These are phyloP conservation scores for Trissolcus brochymenae DNA, from an alignment of 2,888 invertebrate species.

Conservation along the genomic window DNA sequence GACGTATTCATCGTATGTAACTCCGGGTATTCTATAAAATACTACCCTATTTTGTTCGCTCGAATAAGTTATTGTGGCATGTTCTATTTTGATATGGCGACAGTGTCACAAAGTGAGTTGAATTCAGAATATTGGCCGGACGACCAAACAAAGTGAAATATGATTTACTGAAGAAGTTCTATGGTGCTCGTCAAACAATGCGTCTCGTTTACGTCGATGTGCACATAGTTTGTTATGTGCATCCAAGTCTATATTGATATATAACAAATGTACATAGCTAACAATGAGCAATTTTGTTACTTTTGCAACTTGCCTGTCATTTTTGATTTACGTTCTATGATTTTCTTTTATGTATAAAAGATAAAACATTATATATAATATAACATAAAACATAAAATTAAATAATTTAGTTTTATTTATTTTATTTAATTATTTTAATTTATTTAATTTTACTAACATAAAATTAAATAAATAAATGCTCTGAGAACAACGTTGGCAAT, in stretches of 20 bases:
- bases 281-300: background rate
- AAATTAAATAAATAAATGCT: no score
- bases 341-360: no score
- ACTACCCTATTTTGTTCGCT: constrained; percentile 73
- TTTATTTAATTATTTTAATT: no score
- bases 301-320: no score
- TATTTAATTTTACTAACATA: no score
- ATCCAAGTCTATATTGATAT: background rate
- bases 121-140: constrained; percentile 69
- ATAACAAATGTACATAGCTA: constrained; percentile 1
- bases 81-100: constrained; percentile 74
- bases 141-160: constrained; percentile 72
- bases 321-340: no score
- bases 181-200: constrained; percentile 61
- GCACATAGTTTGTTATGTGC: constrained; percentile 37
- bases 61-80: constrained; percentile 75
- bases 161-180: constrained; percentile 64
- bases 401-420: no score
- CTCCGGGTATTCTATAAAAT: constrained; percentile 75
- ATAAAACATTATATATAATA: no score
- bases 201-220: constrained; percentile 60
- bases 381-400: no score
- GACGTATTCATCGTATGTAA: constrained; percentile 76
- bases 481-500: no score
- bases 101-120: constrained; percentile 65